Evolutionary conservation across 2,113 vertebrate genomes (phyloP).

Genomic region (Notothenia rossii): DNA sequence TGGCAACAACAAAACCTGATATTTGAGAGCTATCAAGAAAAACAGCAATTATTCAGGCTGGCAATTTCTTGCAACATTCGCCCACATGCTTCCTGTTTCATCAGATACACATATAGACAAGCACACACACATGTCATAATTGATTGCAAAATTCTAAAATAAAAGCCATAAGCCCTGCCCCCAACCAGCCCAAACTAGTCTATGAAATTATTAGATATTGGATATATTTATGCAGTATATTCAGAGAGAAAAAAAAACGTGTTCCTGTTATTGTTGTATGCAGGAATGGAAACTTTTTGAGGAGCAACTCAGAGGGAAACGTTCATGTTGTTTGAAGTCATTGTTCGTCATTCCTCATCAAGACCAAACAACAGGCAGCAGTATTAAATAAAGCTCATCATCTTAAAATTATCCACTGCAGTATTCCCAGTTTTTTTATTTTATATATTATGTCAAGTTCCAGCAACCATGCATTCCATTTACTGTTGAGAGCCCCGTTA

Average conservation of each 20-base stretch:
- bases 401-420: slow-evolving; percentile 31
- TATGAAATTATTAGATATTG: not conserved
- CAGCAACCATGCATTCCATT: slow-evolving; percentile 13
- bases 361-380: slow-evolving; percentile 22
- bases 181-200: not conserved
- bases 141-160: too few relatives aligned
- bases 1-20: slow-evolving; percentile 31
- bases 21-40: slow-evolving; percentile 19
- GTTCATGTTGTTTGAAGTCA: slow-evolving; percentile 35
- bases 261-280: slow-evolving; percentile 17
- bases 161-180: not conserved
- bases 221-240: not conserved
- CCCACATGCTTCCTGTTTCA: not conserved
- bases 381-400: slow-evolving; percentile 36
- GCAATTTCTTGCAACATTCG: slow-evolving; percentile 26
- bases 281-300: slow-evolving; percentile 6
- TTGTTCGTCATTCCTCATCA: slow-evolving; percentile 25
- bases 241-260: not conserved
- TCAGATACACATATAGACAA: slow-evolving; percentile 8
- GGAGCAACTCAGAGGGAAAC: slow-evolving; percentile 7
- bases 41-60: slow-evolving; percentile 1
- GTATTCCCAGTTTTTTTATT: slow-evolving; percentile 25
- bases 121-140: not conserved
- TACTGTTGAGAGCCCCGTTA: slow-evolving; percentile 30
- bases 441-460: slow-evolving; percentile 40